A percentile compares a stretch with the other conserved stretches of the same genome.
Evolutionary conservation across 2,113 vertebrate species (phyloP).

Genomic region (Channa maculata): DNA sequence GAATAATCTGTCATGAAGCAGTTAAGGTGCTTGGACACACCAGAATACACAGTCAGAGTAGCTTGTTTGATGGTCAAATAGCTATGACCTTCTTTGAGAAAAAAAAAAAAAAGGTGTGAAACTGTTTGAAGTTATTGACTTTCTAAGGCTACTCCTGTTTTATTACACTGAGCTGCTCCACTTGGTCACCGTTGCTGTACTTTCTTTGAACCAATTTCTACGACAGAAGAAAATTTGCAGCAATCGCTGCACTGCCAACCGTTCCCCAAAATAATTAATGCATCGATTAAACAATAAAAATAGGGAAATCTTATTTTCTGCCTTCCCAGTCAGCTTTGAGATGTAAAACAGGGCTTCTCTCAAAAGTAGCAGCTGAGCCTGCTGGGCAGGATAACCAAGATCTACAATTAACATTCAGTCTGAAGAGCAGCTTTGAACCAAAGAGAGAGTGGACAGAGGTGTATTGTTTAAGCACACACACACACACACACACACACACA

Average conservation of each 20-base stretch:
- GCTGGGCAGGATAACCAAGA: slow-evolving; percentile 58
- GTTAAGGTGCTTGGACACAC: too few relatives aligned
- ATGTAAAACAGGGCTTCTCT: slow-evolving; percentile 69
- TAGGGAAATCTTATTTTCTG: slow-evolving; percentile 54
- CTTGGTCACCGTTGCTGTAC: slow-evolving; percentile 1
- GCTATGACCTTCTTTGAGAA: too few relatives aligned
- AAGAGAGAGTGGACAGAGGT: slow-evolving; percentile 67
- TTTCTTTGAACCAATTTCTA: slow-evolving; percentile 4
- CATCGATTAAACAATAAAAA: slow-evolving; percentile 34
- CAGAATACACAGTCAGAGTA: too few relatives aligned
- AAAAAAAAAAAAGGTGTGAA: too few relatives aligned
- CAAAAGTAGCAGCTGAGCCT: slow-evolving; percentile 72
- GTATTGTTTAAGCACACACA: slow-evolving; percentile 46
- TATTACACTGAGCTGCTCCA: too few relatives aligned
- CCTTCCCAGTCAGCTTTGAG: slow-evolving; percentile 64
- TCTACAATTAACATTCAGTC: slow-evolving; percentile 71
- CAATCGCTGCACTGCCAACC: slow-evolving; percentile 9
- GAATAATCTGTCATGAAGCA: too few relatives aligned
- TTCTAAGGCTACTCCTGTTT: too few relatives aligned
- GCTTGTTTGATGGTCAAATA: too few relatives aligned
- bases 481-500: slow-evolving; percentile 9
- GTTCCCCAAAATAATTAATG: slow-evolving; percentile 43
- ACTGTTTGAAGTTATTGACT: too few relatives aligned
- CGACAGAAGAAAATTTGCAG: background rate
- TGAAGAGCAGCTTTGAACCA: slow-evolving; percentile 56